Evolutionary conservation across 2,113 vertebrate species (phyloP), one percentile per base, ranked within the genome.

Genomic region (Xyrauchen texanus): DNA sequence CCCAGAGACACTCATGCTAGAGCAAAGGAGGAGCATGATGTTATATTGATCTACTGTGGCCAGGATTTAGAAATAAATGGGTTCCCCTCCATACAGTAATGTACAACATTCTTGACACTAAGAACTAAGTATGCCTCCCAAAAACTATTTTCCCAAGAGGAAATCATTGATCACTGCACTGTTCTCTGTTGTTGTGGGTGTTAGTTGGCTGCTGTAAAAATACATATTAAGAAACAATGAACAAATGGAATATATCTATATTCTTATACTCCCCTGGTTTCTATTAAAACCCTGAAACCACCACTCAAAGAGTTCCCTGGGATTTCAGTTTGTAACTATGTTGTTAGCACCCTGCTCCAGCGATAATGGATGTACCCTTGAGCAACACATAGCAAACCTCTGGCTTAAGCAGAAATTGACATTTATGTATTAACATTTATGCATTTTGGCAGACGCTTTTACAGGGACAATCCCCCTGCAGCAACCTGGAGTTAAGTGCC

Each of bases 1-100:
- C 75, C 58, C 72, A n/a, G 64, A 79, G 69, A 72, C 67, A 67
- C 60, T 63, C 83, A 16, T 45, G 75, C 76, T 83, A 78, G 15
- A 47, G 44, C 44, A 69, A 8, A 44, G 51, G 55, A 34, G 57
- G 63, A 62, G 73, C 49, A 75, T 83, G 77, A 75, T 76, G 58
- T 58, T 52, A 68, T 63, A 67, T 70, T 68, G 80, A 69, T 81
- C 70, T 74, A 60, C 51, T 58, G 62, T 44, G 69, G 61, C 61
- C 71, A 60, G 15, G 70, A 58, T 58, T 65, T 55, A 0, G 5
- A 74, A 73, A 80, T 73, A 74, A 80, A 80, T 73, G 45, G 51
- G 52, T 67, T 53, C 34, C 71, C 16, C 13, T 65, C 34, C n/a
- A 65, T 76, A 76, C 49, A 45, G 12, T 65, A 55, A 62, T 9